A percentile compares a stretch with the other conserved stretches of the same genome.
Conservation (phyloP, 2,113 vertebrate genomes). For the Ophthalmolycus amberensis region DNA sequence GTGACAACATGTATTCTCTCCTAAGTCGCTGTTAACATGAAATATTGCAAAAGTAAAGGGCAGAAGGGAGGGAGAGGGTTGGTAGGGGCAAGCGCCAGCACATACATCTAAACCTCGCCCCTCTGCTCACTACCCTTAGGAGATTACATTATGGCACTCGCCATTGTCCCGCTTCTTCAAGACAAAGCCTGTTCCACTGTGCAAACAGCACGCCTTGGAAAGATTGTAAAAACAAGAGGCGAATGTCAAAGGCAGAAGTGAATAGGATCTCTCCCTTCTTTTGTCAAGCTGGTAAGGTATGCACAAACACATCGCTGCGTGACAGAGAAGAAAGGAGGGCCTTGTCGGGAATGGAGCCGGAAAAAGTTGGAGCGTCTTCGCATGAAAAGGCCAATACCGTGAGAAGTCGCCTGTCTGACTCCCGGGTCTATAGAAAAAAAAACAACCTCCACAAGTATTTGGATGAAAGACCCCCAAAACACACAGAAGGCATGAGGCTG, state of each 20-base stretch:
- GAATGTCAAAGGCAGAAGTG: conserved; percentile 76
- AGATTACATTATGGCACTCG: conserved; percentile 76
- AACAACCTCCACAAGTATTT: conserved; percentile 45
- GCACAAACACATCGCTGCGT: conserved; percentile 79
- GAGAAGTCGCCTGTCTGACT: conserved; percentile 70
- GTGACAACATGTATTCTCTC: conserved; percentile 70
- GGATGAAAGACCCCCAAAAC: conserved; percentile 56
- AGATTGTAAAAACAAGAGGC: conserved; percentile 81
- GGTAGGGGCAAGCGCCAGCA: conserved; percentile 74
- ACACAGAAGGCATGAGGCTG: conserved; percentile 41
- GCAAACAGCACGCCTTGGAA: conserved; percentile 74
- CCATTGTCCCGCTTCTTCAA: conserved; percentile 71
- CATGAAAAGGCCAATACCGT: conserved; percentile 72
- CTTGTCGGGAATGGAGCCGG: conserved; percentile 52
- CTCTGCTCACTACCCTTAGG: conserved; percentile 60
- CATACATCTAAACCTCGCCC: conserved; percentile 71
- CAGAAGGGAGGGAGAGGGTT: conserved; percentile 38
- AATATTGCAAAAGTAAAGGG: conserved; percentile 62
- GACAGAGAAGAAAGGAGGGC: conserved; percentile 76
- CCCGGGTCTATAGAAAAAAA: conserved; percentile 56
- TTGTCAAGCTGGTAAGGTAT: conserved; percentile 72
- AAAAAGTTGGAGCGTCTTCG: conserved; percentile 68
- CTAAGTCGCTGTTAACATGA: conserved; percentile 60
- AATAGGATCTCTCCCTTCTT: conserved; percentile 76
- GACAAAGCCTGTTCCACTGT: conserved; percentile 77